Evolutionary conservation across 2,797 vertebrate species (phyloP).

Genomic region (Etheostoma nigrum): DNA sequence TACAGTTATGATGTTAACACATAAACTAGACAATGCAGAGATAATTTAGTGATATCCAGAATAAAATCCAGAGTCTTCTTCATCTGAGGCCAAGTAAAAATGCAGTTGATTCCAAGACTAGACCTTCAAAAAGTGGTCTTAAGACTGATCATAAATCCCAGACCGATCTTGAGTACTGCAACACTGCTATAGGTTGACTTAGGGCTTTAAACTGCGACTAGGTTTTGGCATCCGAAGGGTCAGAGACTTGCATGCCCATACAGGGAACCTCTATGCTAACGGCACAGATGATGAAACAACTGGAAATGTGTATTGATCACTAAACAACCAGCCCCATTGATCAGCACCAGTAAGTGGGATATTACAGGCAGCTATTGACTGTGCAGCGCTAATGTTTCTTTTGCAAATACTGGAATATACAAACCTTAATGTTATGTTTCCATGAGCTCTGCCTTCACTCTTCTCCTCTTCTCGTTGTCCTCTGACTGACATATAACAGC

Average conservation of each 20-base stretch:
- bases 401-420: constrained; percentile 3
- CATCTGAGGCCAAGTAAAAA: too few species aligned
- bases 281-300: constrained; percentile 49
- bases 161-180: too few species aligned
- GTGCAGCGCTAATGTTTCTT: constrained; percentile 57
- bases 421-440: constrained; percentile 10
- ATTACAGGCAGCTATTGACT: constrained; percentile 70
- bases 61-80: too few species aligned
- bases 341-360: constrained; percentile 58
- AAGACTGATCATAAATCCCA: too few species aligned
- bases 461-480: background rate
- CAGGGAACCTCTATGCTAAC: constrained; percentile 45
- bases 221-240: background rate
- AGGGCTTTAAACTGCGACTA: background rate
- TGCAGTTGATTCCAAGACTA: too few species aligned
- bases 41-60: too few species aligned
- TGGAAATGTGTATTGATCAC: constrained; percentile 84
- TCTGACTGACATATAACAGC: background rate
- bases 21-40: too few species aligned
- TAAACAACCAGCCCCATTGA: constrained; percentile 71
- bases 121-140: too few species aligned
- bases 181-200: too few species aligned
- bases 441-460: background rate
- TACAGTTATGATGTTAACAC: too few species aligned
- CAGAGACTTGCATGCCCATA: background rate